Base-by-base conservation (phyloP, 2,888 invertebrate genomes). In the Notocelia uddmanniana region DNA sequence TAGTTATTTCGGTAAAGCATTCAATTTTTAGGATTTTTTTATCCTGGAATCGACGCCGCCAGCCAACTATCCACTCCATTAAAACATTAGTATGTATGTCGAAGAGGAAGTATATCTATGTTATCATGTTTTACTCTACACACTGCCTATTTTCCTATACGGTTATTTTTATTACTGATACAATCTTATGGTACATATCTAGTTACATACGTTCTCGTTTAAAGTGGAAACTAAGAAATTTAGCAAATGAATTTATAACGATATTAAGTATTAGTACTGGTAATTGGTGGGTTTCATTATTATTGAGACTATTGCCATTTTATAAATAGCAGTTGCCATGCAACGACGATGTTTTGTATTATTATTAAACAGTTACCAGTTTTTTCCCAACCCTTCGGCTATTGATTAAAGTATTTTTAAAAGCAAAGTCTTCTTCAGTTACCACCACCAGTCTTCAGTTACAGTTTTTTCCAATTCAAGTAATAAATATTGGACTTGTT, bases 401-500 rank as follows among this genome's bases (percentile, higher is more conserved):
- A 18, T 37, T 58, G 18, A 13, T 9, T 15, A 55, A 37, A 3
- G 11, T 18, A 45, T 26, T 21, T 52, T 52, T 21, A 50, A 50
- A 50, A 50, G 10, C 31, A 31, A 37, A 37, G 37, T 37, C 13
- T 13, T 3, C 13, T 37, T 37, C 37, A 13, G 37, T 37, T 37
- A 31, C 31, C 6, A n/a, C n/a, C n/a, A n/a, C n/a, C n/a, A n/a
- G n/a, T n/a, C n/a, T n/a, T n/a, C n/a, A n/a, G n/a, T n/a, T n/a
- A n/a, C n/a, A 15, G 23, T 50, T 18, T 50, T 37, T 37, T 31
- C 9, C 54, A 54, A 54, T 66, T 66, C 21, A 48, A 52, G 21
- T 54, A 50, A 57, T 26, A 23, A 18, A 9, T 69, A 34, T 26
- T 54, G 26, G 9, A 23, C 34, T 71, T 34, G 55, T n/a, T 68